Evolutionary conservation across 2,113 vertebrate genomes (phyloP), one percentile per base, ranked within the genome.

Genomic region (Aviceda subcristata): DNA sequence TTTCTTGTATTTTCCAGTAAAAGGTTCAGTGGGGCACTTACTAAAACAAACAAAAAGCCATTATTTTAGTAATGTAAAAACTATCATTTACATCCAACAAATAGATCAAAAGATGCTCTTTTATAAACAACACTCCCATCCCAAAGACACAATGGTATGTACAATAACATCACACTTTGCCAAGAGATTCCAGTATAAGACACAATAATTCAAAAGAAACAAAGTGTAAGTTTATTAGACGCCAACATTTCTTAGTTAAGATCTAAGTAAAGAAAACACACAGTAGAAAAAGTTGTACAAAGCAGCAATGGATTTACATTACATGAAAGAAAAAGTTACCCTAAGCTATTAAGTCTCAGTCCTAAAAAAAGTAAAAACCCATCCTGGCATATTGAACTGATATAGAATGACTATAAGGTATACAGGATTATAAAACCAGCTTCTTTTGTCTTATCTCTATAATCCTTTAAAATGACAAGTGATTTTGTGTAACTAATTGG

Each of bases 151-250:
- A 72, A 80, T 17, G 55, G 73, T 69, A 87, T 75, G 86, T 45
- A 56, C 39, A 92, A 22, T 36, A 95, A 91, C 90, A 97, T 15
- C 71, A 68, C 67, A 45, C 60, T 90, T 83, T 93, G 84, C 87
- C 92, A 96, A 96, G 81, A 86, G 83, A 94, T 79, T 79, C 83
- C 86, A 90, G 89, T 7, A 81, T 73, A 85, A 95, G 79, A 97
- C 96, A 96, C 88, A 23, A 24, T 9, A 83, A 97, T 83, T 97
- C 93, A 94, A 96, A 97, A 98, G 97, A 98, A 98, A 97, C 91
- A 97, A 97, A 98, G 97, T 97, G 91, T 97, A 98, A 97, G 97
- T 98, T 98, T 98, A 98, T 98, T 98, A 96, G 97, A 98, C 92
- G 96, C 95, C 97, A 97, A 97, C 96, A 96, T 94, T 92, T 98